Evolutionary conservation across 53 echinoderm and acorn worm species (phyloP).

Genomic region (Paracentrotus lividus): DNA sequence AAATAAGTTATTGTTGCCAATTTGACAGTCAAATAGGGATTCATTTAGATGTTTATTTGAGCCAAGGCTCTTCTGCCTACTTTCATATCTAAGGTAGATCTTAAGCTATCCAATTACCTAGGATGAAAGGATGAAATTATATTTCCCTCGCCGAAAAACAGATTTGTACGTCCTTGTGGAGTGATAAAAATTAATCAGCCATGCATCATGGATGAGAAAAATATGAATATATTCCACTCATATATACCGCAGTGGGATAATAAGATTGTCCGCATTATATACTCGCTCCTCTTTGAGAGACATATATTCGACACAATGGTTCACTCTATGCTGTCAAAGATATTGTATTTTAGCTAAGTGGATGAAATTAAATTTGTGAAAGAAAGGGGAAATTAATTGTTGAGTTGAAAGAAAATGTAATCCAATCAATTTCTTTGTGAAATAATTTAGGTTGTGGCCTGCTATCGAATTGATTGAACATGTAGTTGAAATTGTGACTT

Average conservation of each 20-base stretch:
- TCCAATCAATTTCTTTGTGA: neutral
- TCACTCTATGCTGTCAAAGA: neutral
- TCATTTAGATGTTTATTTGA: too few species aligned
- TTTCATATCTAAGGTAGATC: neutral
- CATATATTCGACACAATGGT: too few species aligned
- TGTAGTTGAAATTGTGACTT: too few species aligned
- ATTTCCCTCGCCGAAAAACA: neutral
- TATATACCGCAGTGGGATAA: neutral
- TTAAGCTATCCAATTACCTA: slow-evolving; percentile 18
- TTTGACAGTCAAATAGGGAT: too few species aligned
- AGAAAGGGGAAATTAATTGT: neutral
- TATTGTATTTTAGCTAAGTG: neutral
- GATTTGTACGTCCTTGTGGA: neutral
- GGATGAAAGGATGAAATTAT: slow-evolving; percentile 6
- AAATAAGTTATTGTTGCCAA: too few species aligned
- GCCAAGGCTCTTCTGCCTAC: too few species aligned
- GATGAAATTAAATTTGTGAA: neutral
- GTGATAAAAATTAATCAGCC: slow-evolving; percentile 35
- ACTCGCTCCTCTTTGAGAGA: too few species aligned
- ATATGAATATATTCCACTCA: neutral
- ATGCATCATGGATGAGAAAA: slow-evolving; percentile 27
- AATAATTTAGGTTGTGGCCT: too few species aligned
- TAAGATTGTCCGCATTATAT: too few species aligned
- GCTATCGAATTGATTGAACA: too few species aligned
- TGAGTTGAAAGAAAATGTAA: neutral